phyloP scores from a whole-genome alignment of 2,888 invertebrate genomes.

The Zeuzera pyrina region DNA sequence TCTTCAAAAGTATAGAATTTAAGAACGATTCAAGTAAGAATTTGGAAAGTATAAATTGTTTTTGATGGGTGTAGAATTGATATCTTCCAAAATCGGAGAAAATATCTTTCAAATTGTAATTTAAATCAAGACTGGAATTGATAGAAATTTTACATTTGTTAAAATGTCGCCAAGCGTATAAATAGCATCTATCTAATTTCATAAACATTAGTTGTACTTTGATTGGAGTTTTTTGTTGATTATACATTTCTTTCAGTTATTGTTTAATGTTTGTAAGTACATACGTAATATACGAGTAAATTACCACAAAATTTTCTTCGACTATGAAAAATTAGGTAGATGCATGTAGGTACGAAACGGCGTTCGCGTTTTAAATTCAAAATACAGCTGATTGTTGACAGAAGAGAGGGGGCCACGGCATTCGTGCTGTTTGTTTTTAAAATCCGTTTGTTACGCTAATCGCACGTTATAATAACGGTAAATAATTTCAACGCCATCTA shows the following conservation, averaged over 20 bases:
- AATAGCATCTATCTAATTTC: neutral
- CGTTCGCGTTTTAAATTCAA: slow-evolving; percentile 13
- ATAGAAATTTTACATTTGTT: too few species aligned
- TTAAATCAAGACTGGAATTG: too few species aligned
- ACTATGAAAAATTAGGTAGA: slow-evolving; percentile 2
- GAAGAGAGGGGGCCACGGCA: slow-evolving; percentile 42
- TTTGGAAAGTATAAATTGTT: too few species aligned
- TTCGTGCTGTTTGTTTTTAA: slow-evolving; percentile 22
- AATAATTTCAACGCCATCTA: too few species aligned
- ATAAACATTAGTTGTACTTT: neutral
- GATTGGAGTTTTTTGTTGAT: neutral
- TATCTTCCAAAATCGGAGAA: too few species aligned
- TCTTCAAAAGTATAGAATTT: too few species aligned
- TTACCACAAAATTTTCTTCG: too few species aligned
- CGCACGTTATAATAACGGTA: slow-evolving; percentile 4
- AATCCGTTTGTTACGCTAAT: slow-evolving; percentile 22
- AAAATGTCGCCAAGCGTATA: neutral
- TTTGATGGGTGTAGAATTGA: too few species aligned
- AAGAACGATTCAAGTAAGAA: too few species aligned
- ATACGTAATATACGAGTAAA: too few species aligned
- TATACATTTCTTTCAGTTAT: neutral
- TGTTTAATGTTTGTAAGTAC: too few species aligned
- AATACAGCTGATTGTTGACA: slow-evolving; percentile 44
- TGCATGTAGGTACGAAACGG: slow-evolving; percentile 4
- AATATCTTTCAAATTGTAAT: too few species aligned